Percentiles rank a stretch among this genome's conserved stretches.
Conservation (phyloP, 2,113 vertebrate species). For the Upupa epops region DNA sequence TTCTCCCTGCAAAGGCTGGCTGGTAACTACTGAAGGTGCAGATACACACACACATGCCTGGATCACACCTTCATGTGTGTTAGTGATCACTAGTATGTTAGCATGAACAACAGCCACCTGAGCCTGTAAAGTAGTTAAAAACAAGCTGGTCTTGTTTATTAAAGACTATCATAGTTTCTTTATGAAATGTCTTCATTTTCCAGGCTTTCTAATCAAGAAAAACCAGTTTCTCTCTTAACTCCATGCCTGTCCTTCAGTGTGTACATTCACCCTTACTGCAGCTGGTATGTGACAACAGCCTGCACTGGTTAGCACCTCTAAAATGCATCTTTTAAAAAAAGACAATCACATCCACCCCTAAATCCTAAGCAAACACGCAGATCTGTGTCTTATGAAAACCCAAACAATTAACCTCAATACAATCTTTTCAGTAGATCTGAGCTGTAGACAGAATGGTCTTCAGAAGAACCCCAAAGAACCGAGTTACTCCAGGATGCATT, state of each 20-base stretch:
- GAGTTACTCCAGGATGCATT: accelerated
- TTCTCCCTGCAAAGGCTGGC: not conserved
- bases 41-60: not conserved
- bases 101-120: not conserved
- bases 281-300: not conserved
- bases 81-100: not conserved
- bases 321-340: not conserved
- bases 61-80: not conserved
- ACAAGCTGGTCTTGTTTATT: not conserved
- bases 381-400: not conserved
- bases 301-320: not conserved
- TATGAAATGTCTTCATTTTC: not conserved
- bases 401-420: not conserved
- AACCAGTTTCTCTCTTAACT: not conserved
- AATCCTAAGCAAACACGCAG: not conserved
- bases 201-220: not conserved
- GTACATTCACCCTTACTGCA: not conserved
- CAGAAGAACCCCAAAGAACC: not conserved
- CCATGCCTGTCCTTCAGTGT: not conserved
- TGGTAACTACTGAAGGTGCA: not conserved
- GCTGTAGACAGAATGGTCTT: not conserved
- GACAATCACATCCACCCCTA: not conserved
- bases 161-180: too few relatives aligned
- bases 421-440: not conserved
- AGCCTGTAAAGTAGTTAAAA: not conserved